Percentiles rank a stretch among this genome's conserved stretches.
Evolutionary conservation across 2,113 vertebrate species (phyloP).

Genomic region (Aix galericulata): DNA sequence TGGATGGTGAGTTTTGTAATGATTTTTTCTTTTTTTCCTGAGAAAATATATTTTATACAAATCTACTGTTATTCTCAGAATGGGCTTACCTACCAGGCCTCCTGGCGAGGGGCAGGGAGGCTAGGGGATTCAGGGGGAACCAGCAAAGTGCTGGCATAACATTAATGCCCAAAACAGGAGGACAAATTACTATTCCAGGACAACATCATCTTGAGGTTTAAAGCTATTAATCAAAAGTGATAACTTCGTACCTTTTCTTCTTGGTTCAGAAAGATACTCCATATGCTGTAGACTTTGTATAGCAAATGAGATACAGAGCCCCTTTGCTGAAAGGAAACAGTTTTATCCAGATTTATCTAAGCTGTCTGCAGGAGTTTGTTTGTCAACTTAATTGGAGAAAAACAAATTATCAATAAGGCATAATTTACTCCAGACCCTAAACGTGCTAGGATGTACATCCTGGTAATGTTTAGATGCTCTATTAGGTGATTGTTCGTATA

Average conservation of each 20-base stretch:
- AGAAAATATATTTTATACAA: not conserved
- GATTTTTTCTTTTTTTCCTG: not conserved
- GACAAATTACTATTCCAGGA: not conserved
- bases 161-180: not conserved
- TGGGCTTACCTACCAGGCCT: not conserved
- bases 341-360: not conserved
- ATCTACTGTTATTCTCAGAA: not conserved
- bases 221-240: not conserved
- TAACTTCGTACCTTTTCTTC: not conserved
- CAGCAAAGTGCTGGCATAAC: not conserved
- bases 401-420: not conserved
- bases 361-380: not conserved
- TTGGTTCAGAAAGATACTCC: not conserved
- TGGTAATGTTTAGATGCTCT: not conserved
- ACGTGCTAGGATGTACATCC: not conserved
- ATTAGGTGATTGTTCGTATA: not conserved
- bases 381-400: not conserved
- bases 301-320: not conserved
- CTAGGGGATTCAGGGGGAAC: not conserved
- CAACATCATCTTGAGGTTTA: not conserved
- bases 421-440: not conserved
- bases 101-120: too few species aligned
- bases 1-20: not conserved
- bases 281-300: not conserved
- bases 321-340: not conserved